These are phyloP conservation scores for Acleris cristana DNA, from an alignment of 2,888 invertebrate genomes.

Conservation along the genomic window DNA sequence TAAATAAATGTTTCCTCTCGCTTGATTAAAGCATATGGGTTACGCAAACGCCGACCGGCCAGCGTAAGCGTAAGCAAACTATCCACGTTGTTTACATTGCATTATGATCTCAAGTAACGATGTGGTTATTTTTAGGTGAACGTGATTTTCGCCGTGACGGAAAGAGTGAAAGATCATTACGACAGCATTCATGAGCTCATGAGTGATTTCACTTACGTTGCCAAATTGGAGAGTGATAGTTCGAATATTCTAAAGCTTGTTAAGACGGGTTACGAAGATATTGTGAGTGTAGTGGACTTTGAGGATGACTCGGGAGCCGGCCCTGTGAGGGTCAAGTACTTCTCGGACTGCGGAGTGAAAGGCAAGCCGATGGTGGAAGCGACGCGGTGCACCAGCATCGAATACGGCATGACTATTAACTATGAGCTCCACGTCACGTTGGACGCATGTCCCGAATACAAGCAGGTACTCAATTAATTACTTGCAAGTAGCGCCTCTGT, in stretches of 20 bases:
- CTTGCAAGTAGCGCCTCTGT: slow-evolving; percentile 29
- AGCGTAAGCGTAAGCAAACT: slow-evolving; percentile 27
- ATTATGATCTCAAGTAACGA: slow-evolving; percentile 30
- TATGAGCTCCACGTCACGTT: slow-evolving; percentile 86
- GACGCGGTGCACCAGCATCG: slow-evolving; percentile 85
- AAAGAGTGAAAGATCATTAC: slow-evolving; percentile 87
- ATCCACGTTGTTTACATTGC: slow-evolving; percentile 29
- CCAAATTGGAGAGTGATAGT: slow-evolving; percentile 91
- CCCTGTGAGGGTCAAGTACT: slow-evolving; percentile 87
- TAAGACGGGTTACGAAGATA: slow-evolving; percentile 90
- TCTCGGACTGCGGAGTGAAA: slow-evolving; percentile 87
- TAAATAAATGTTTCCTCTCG: slow-evolving; percentile 47
- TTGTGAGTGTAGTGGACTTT: slow-evolving; percentile 86
- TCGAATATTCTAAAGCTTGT: slow-evolving; percentile 94
- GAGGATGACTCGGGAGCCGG: slow-evolving; percentile 84
- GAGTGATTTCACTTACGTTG: slow-evolving; percentile 89
- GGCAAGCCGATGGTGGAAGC: slow-evolving; percentile 73
- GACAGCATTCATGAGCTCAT: slow-evolving; percentile 87
- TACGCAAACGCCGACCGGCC: slow-evolving; percentile 37
- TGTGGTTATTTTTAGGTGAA: slow-evolving; percentile 83
- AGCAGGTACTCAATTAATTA: slow-evolving; percentile 59
- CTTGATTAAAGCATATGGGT: slow-evolving; percentile 41
- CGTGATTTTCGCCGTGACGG: slow-evolving; percentile 94
- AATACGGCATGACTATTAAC: slow-evolving; percentile 85
- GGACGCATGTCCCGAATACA: slow-evolving; percentile 80